phyloP scores from a whole-genome alignment of 2,888 invertebrate genomes.

The Parnassius apollo region DNA sequence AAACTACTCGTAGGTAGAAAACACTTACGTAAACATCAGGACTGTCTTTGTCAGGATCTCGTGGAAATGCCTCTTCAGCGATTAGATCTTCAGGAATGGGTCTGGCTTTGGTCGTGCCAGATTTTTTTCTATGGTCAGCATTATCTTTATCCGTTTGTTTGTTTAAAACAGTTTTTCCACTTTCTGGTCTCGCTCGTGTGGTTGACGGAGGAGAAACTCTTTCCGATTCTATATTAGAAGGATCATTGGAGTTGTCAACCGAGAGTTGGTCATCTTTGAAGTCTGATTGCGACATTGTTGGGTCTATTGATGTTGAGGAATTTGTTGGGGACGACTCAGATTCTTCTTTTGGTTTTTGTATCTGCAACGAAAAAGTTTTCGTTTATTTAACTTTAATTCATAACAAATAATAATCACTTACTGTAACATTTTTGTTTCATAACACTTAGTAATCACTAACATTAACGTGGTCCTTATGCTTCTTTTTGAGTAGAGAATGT shows the following conservation, averaged over 20 bases:
- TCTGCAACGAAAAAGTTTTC: slow-evolving; percentile 24
- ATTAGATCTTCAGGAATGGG: slow-evolving; percentile 55
- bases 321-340: slow-evolving; percentile 41
- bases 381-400: not conserved
- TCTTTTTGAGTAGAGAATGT: slow-evolving; percentile 77
- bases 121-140: slow-evolving; percentile 39
- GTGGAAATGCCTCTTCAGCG: slow-evolving; percentile 46
- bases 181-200: slow-evolving; percentile 41
- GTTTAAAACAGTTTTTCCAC: slow-evolving; percentile 41
- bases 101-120: slow-evolving; percentile 54
- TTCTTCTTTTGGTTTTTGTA: slow-evolving; percentile 49
- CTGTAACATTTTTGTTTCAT: too few species aligned
- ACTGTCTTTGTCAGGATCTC: slow-evolving; percentile 69
- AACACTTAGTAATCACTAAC: slow-evolving; percentile 34
- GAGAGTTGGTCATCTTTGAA: slow-evolving; percentile 37
- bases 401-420: too few species aligned
- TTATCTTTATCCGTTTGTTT: slow-evolving; percentile 47
- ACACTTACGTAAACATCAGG: slow-evolving; percentile 61
- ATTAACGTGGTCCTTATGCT: slow-evolving; percentile 45
- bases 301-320: slow-evolving; percentile 48
- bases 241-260: slow-evolving; percentile 34
- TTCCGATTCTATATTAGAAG: slow-evolving; percentile 37
- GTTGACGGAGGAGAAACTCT: slow-evolving; percentile 39
- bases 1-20: too few species aligned
- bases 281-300: slow-evolving; percentile 45